Evolutionary conservation across 2,888 invertebrate genomes (phyloP), one percentile per base, ranked within the genome.

Genomic region (Halictus ligatus): DNA sequence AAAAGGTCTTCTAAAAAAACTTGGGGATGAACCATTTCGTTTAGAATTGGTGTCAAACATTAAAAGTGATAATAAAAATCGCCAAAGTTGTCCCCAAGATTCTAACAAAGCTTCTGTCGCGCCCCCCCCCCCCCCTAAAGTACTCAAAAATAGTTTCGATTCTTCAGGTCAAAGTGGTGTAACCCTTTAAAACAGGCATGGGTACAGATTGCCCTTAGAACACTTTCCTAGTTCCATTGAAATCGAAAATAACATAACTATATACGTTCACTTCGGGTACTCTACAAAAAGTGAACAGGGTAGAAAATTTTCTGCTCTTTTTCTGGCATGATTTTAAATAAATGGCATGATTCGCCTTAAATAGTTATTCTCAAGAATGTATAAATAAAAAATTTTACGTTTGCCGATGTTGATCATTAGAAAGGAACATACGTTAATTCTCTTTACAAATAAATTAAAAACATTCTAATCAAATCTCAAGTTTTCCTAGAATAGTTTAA

Each of bases 391-490:
- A 48, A 35, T 40, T 21, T 71, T 40, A 40, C 21, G 8, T 54
- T 69, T 25, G n/a, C 35, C 35, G 21, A 46, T 67, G 54, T 40
- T 29, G 5, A 75, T 69, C 50, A 40, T 67, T 83, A 15, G 40
- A 29, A 48, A 50, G 21, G 13, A 72, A 72, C 40, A 60, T 15
- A 60, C 54, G 13, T 8, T 15, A n/a, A 48, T 13, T 81, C 13
- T 2, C 25, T 64, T 50, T 50, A 58, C 43, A 64, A 79, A 73
- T 76, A 48, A 77, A 81, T 60, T 72, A 60, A 43, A 29, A 80
- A 54, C 35, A 80, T 48, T 69, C 46, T 40, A 48, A 80, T 25
- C 29, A 21, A 71, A 54, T 13, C 15, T 50, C 15, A 15, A 29
- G 18, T 25, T 43, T 76, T 25, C 7, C 7, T 72, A 46, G 25